Base-by-base conservation (phyloP, 2,888 invertebrate genomes). In the Caenorhabditis sp. region DNA sequence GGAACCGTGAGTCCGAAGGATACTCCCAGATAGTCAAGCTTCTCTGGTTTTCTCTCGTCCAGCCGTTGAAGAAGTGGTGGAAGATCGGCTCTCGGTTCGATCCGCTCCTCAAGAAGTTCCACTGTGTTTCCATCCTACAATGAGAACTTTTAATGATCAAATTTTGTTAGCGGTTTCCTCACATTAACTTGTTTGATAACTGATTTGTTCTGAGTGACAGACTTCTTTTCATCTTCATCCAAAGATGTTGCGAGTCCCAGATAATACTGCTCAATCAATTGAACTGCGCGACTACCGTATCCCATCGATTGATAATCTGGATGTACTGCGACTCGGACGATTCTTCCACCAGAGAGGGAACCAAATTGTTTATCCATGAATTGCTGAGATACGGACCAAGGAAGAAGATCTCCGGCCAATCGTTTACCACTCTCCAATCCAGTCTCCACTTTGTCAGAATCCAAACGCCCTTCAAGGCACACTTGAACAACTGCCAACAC, bases 371-470 rank as follows among this genome's bases (percentile, higher is more conserved):
- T 94, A 93, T 99, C 98, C 89, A 90, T 70, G 72, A 90, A 92
- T 93, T 98, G 97, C 92, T 98, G 98, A 6, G 97, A 96, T 3
- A 99, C 94, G 73, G 97, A 98, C 99, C 99, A 99, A 0, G 99
- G 99, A 88, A 99, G 97, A 14, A 99, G 94, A 93, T 99, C 99
- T 0, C 99, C 99, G 7, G 97, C 95, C 0, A 97, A 96, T 90
- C 96, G 95, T 90, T 95, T 95, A 0, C 98, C 98, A 85, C 96
- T 94, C 0, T 95, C 95, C 73, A 98, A 93, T 35, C 95, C 95
- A 91, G 96, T 95, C 3, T 94, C 94, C 2, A 97, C 95, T 1
- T 95, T 95, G 85, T 93, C 92, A 80, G 94, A 94, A 56, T 94
- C 94, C 31, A 95, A 94, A 87, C 94, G 93, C 19, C 95, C 95